Evolutionary conservation across 2,888 invertebrate genomes (phyloP).

Genomic region (Psococerastis gibbosa): DNA sequence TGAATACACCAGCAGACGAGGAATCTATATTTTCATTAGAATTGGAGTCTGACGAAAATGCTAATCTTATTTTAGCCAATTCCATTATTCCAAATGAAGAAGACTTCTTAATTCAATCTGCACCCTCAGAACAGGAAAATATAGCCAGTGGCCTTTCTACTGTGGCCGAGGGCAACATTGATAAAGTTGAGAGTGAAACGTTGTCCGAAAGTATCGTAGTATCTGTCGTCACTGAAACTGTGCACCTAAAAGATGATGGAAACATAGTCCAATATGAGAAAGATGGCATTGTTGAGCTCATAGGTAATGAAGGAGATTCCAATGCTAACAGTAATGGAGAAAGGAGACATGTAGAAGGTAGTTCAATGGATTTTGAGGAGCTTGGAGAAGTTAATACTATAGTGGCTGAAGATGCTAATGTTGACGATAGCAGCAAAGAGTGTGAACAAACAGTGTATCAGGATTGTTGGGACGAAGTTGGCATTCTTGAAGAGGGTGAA

Average conservation of each 20-base stretch:
- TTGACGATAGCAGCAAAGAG: neutral
- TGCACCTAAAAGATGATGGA: neutral
- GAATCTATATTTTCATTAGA: no score
- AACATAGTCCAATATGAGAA: no score
- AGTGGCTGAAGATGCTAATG: neutral
- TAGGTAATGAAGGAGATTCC: neutral
- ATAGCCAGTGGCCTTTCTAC: no score
- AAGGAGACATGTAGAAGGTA: no score
- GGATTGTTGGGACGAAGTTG: neutral
- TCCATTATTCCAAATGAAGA: neutral
- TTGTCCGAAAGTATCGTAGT: no score
- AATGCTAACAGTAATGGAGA: neutral
- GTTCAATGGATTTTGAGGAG: no score
- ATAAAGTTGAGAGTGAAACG: neutral
- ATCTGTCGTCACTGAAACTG: no score
- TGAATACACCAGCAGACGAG: no score
- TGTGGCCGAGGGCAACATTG: neutral
- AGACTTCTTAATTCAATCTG: no score
- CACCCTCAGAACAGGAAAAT: no score
- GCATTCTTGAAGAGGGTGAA: neutral
- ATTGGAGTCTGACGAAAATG: neutral
- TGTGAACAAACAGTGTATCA: neutral
- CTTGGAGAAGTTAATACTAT: no score
- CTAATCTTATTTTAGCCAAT: neutral
- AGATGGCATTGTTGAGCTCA: neutral